A percentile compares a stretch with the other conserved stretches of the same genome.
Evolutionary conservation across 2,888 invertebrate species (phyloP).

Genomic region (Rosalia funebris): DNA sequence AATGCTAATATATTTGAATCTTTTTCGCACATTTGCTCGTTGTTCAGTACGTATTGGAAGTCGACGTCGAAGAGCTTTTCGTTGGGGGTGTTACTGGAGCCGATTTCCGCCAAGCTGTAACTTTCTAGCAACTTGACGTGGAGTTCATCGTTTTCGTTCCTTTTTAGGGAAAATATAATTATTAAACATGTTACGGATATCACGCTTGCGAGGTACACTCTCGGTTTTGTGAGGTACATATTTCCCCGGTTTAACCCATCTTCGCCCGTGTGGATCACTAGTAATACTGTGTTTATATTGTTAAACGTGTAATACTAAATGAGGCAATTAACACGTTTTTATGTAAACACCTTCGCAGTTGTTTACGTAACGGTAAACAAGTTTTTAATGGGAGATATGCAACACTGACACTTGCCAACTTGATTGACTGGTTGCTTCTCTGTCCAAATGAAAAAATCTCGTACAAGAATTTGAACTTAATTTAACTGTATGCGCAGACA

Average conservation of each 20-base stretch:
- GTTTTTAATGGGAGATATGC: background rate
- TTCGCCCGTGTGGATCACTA: constrained; percentile 8
- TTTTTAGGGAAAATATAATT: constrained; percentile 7
- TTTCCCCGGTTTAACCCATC: constrained; percentile 3
- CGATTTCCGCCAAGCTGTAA: background rate
- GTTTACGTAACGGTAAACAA: constrained; percentile 10
- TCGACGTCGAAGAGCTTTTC: constrained; percentile 51
- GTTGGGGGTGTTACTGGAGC: background rate
- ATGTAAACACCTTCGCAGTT: constrained; percentile 6
- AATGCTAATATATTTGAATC: constrained; percentile 54
- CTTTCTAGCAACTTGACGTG: constrained; percentile 5
- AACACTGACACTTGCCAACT: background rate
- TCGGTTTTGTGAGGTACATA: constrained; percentile 14
- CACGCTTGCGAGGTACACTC: background rate
- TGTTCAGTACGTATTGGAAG: constrained; percentile 52
- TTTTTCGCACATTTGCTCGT: constrained; percentile 46
- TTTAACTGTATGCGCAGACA: too few relatives aligned
- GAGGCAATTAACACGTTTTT: constrained; percentile 7
- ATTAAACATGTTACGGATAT: background rate
- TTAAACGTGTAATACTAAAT: too few relatives aligned
- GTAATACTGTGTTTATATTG: too few relatives aligned
- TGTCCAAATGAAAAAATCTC: too few relatives aligned
- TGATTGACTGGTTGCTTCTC: constrained; percentile 4
- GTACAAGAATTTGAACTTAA: too few relatives aligned
- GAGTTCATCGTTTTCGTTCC: background rate